Evolutionary conservation across 2,888 invertebrate species (phyloP).

Genomic region (Corbicula japonica): DNA sequence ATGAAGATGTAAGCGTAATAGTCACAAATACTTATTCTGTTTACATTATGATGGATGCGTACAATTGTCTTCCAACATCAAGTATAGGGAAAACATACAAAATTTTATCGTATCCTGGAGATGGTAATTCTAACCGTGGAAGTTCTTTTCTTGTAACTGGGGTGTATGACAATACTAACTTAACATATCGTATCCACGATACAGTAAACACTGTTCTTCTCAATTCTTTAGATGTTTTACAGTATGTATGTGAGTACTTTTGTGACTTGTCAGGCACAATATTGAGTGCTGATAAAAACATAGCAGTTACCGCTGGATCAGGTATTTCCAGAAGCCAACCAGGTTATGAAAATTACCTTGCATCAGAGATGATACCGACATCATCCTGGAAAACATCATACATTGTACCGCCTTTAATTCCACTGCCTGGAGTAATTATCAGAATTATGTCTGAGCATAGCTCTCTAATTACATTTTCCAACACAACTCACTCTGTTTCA

Average conservation of each 20-base stretch:
- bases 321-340: background rate
- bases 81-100: constrained; percentile 11
- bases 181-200: too few species aligned
- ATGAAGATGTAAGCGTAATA: constrained; percentile 13
- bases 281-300: background rate
- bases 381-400: constrained; percentile 1
- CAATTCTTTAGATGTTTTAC: constrained; percentile 11
- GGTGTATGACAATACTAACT: constrained; percentile 9
- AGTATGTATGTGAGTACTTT: background rate
- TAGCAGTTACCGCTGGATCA: constrained; percentile 6
- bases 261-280: constrained; percentile 9
- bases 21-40: constrained; percentile 14
- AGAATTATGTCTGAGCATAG: background rate
- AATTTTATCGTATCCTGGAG: background rate
- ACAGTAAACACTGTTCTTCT: background rate
- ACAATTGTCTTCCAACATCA: constrained; percentile 6
- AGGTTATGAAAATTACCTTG: background rate
- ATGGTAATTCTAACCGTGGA: background rate
- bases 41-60: background rate
- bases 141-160: constrained; percentile 4
- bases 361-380: constrained; percentile 2
- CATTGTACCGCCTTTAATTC: constrained; percentile 19
- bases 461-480: too few species aligned
- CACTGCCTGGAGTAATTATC: constrained; percentile 1
- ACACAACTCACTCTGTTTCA: too few species aligned